These are phyloP conservation scores for Anguilla megastoma DNA, from an alignment of 2,797 vertebrate species.

Conservation along the genomic window DNA sequence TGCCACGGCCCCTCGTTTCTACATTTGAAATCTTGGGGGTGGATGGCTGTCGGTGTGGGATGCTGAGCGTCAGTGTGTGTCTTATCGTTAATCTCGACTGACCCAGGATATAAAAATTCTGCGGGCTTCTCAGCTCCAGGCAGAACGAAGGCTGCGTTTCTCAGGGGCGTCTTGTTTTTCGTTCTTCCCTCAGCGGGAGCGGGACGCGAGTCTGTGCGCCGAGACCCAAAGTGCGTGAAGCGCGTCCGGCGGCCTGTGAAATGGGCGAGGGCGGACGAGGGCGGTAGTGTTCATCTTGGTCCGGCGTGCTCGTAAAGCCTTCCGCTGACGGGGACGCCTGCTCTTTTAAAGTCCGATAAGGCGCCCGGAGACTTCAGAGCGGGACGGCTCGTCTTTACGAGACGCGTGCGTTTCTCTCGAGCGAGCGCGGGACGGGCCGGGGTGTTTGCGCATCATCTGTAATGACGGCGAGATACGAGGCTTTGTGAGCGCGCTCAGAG, in stretches of 20 bases:
- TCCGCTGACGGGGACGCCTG: slow-evolving; percentile 5
- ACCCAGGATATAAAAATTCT: neutral
- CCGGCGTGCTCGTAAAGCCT: neutral
- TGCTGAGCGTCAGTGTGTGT: neutral
- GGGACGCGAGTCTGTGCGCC: neutral
- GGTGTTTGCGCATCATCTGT: slow-evolving; percentile 35
- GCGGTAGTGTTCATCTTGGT: neutral
- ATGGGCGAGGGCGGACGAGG: neutral
- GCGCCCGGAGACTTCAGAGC: neutral
- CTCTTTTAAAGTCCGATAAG: neutral
- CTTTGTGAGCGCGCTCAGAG: slow-evolving; percentile 14
- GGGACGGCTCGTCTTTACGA: slow-evolving; percentile 14
- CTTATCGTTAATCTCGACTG: neutral
- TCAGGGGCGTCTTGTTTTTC: neutral
- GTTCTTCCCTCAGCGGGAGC: neutral
- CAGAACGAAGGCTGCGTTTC: neutral
- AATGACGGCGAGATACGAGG: slow-evolving; percentile 15
- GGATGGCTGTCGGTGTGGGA: neutral
- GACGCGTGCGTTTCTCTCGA: slow-evolving; percentile 19
- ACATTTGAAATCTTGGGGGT: neutral
- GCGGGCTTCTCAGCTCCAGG: neutral
- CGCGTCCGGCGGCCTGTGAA: neutral
- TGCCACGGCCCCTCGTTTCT: neutral
- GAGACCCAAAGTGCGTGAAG: neutral
- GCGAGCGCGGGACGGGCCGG: neutral